Base-by-base conservation (phyloP, 1,140 invertebrate genomes). In the Cydia pomonella region DNA sequence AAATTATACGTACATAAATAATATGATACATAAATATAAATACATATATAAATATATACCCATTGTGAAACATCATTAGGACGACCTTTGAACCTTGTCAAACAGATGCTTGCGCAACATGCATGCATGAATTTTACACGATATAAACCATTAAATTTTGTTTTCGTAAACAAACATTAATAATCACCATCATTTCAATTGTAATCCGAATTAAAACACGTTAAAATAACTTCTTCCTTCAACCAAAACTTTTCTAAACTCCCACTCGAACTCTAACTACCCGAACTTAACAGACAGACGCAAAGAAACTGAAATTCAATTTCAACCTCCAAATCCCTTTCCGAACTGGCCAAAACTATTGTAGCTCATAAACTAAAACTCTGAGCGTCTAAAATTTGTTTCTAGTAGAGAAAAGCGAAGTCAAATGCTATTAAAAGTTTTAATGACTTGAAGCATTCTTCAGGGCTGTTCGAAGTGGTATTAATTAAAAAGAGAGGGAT, bases 381-480 rank as follows among this genome's bases (percentile, higher is more conserved):
- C 78, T 79, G 79, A 77, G 83, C 82, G 81, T 83, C 82, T 84
- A 82, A 85, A 87, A 85, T 88, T 89, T 89, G 87, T 88, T 85
- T 83, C 84, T 80, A 83, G 81, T 78, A 73, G 78, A 79, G 77
- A 77, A 69, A 69, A 78, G 79, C 76, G 76, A 84, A 89, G 82
- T 88, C 87, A 89, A 90, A 92, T 84, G 88, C 88, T 87, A 91
- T 92, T 92, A 91, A 91, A 92, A 92, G 75, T 92, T 92, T 92
- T 92, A 92, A 92, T 90, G 88, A 90, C 86, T 89, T 90, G 84
- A 80, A 87, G 90, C 87, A 92, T 92, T 90, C 89, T 92, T 92
- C 88, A 83, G 87, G 79, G 73, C 80, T 83, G 81, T 87, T 91
- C 89, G 85, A 90, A 90, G 85, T 90, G 85, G 88, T 92, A 92